A percentile compares a stretch with the other conserved stretches of the same genome.
Evolutionary conservation across 2,113 vertebrate species (phyloP).

Genomic region (Salvator merianae): DNA sequence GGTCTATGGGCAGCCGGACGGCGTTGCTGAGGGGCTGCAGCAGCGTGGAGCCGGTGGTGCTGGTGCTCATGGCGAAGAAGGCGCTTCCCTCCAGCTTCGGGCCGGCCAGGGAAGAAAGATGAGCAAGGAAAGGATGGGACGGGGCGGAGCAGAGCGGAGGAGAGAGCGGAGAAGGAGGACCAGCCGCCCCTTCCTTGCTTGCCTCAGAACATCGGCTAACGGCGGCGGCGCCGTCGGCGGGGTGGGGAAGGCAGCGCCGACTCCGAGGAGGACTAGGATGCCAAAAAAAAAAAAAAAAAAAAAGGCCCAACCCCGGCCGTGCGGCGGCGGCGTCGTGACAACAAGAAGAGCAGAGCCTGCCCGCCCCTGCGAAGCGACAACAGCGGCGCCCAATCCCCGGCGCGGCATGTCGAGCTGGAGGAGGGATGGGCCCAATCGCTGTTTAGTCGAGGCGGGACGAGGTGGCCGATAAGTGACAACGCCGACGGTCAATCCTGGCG

Average conservation of each 20-base stretch:
- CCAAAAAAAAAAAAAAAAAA: background rate
- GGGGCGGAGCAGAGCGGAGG: background rate
- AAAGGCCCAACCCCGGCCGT: slow-evolving; percentile 21
- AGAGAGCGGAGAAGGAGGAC: background rate
- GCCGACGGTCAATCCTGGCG: background rate
- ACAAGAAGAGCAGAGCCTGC: slow-evolving; percentile 42
- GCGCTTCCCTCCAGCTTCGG: slow-evolving; percentile 11
- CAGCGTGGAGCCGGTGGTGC: slow-evolving; percentile 90
- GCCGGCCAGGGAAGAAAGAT: background rate
- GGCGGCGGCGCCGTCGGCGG: background rate
- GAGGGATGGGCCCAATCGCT: slow-evolving; percentile 26
- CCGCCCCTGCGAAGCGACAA: slow-evolving; percentile 19
- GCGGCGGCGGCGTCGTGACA: slow-evolving; percentile 49
- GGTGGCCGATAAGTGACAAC: slow-evolving; percentile 23
- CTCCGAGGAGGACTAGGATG: no score
- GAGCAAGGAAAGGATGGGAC: background rate
- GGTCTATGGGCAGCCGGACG: slow-evolving; percentile 90
- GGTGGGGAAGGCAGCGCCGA: slow-evolving; percentile 10
- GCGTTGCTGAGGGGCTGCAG: slow-evolving; percentile 93
- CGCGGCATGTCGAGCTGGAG: background rate
- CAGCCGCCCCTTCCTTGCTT: slow-evolving; percentile 6
- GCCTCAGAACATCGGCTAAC: slow-evolving; percentile 7
- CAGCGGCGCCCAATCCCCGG: background rate
- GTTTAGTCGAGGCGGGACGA: slow-evolving; percentile 1
- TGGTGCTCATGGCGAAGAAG: slow-evolving; percentile 82